Percentiles rank a stretch among this genome's conserved stretches.
Evolutionary conservation across 2,888 invertebrate species (phyloP).

Genomic region (Archips crataeganus): DNA sequence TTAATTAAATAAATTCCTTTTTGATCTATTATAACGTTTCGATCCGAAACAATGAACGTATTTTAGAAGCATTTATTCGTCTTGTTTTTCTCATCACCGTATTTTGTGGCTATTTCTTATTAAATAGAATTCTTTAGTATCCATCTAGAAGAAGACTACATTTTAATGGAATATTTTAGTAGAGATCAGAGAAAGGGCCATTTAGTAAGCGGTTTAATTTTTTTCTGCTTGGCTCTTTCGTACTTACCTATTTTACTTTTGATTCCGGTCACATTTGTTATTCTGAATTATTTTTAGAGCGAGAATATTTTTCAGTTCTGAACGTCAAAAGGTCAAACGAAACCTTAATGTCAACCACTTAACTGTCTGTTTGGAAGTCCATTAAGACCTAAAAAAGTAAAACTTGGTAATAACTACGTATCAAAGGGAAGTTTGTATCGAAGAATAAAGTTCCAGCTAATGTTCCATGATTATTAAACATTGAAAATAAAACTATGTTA

Average conservation of each 20-base stretch:
- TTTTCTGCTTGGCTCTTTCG: slow-evolving; percentile 2
- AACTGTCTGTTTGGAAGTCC: neutral
- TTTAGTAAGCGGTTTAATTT: slow-evolving; percentile 27
- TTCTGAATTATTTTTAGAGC: slow-evolving; percentile 8
- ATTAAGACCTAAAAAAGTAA: neutral
- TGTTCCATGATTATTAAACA: neutral
- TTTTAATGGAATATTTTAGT: slow-evolving; percentile 36
- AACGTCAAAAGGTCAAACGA: neutral
- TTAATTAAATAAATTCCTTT: slow-evolving; percentile 64
- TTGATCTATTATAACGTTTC: slow-evolving; percentile 15
- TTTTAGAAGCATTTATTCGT: slow-evolving; percentile 3
- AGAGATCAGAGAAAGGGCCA: slow-evolving; percentile 27
- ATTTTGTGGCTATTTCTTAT: slow-evolving; percentile 20
- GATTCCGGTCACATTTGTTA: neutral
- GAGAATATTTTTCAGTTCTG: neutral
- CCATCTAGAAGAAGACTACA: slow-evolving; percentile 18
- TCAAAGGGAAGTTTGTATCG: neutral
- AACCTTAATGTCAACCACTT: neutral
- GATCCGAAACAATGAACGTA: slow-evolving; percentile 17
- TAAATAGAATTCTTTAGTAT: slow-evolving; percentile 34
- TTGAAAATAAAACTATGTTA: too few relatives aligned
- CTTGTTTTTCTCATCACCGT: slow-evolving; percentile 8
- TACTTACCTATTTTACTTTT: slow-evolving; percentile 14
- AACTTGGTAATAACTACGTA: neutral
- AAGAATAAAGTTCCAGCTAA: neutral